Evolutionary conservation across 2,888 invertebrate genomes (phyloP), one percentile per base, ranked within the genome.

Genomic region (Plagiodera versicolora): DNA sequence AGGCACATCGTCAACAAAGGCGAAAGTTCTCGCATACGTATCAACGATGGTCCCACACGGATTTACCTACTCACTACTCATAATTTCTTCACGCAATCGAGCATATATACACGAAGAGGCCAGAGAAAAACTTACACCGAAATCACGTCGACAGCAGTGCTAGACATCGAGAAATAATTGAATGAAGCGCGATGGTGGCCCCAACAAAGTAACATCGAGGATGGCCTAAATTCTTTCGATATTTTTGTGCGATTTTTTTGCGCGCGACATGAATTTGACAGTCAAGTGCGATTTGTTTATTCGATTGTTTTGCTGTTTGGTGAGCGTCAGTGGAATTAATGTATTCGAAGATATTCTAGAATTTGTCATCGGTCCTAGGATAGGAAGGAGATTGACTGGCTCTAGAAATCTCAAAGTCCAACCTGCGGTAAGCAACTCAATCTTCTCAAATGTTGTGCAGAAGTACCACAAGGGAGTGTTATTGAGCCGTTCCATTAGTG

Each of bases 21-120:
- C 53, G 53, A 53, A 53, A 53, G 53, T 53, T 53, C 17, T 53
- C 52, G 16, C 52, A 20, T 53, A 35, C 52, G n/a, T n/a, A 39
- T n/a, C 2, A 1, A 39, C 14, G 39, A 39, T 39, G 32, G 11
- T n/a, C 39, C 14, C 39, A 39, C 39, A 14, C 39, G 11, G 14
- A 11, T 39, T 39, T 14, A 6, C 39, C 14, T 39, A 39, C 39
- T 39, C n/a, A 39, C 39, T 39, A n/a, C 3, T 39, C 39, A n/a
- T 14, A 39, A 39, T 39, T 39, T 39, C 39, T 39, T 39, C 39
- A 39, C 39, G 39, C 39, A 39, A 39, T 39, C 39, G 39, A 39
- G 14, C 39, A 39, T 39, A 39, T 39, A 39, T 14, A 44, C 53
- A 53, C 44, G 53, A 39, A 53, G 24, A 14, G 5, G 44, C 18